These are phyloP conservation scores for Gymnoscopelus microlampas DNA, from an alignment of 2,797 vertebrate genomes.

Conservation along the genomic window DNA sequence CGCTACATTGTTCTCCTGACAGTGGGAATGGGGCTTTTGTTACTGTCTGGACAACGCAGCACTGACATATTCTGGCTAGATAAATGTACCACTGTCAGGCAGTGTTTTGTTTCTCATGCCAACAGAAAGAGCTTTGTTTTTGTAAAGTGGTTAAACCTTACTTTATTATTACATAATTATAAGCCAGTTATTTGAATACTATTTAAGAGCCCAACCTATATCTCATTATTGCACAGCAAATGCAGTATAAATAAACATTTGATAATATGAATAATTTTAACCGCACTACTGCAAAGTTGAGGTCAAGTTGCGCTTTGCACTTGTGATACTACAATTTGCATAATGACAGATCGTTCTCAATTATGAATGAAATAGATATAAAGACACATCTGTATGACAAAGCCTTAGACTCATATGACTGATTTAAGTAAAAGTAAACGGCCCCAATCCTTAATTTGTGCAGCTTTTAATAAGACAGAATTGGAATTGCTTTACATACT, in stretches of 20 bases:
- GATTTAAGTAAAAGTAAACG: neutral
- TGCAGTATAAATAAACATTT: constrained; percentile 17
- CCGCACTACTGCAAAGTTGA: neutral
- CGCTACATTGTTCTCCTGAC: constrained; percentile 57
- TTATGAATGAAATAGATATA: too few relatives aligned
- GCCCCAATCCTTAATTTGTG: neutral
- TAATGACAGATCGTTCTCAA: neutral
- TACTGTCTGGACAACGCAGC: constrained; percentile 34
- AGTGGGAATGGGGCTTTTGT: constrained; percentile 42
- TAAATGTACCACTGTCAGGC: constrained; percentile 57
- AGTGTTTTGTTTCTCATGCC: constrained; percentile 51
- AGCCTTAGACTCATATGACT: neutral
- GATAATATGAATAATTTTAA: neutral
- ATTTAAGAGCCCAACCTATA: constrained; percentile 34
- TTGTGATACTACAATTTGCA: constrained; percentile 12
- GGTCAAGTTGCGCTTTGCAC: constrained; percentile 21
- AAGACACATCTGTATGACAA: too few relatives aligned
- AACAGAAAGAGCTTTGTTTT: constrained; percentile 45
- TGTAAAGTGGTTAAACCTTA: constrained; percentile 36
- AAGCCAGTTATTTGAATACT: constrained; percentile 40
- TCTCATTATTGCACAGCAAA: constrained; percentile 23
- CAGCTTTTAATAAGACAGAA: too few relatives aligned
- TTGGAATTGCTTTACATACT: too few relatives aligned
- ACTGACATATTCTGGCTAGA: constrained; percentile 41
- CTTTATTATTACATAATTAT: constrained; percentile 27